Evolutionary conservation across 1,140 invertebrate species (phyloP), one percentile per base, ranked within the genome.

Genomic region (Sarcophaga bullata): DNA sequence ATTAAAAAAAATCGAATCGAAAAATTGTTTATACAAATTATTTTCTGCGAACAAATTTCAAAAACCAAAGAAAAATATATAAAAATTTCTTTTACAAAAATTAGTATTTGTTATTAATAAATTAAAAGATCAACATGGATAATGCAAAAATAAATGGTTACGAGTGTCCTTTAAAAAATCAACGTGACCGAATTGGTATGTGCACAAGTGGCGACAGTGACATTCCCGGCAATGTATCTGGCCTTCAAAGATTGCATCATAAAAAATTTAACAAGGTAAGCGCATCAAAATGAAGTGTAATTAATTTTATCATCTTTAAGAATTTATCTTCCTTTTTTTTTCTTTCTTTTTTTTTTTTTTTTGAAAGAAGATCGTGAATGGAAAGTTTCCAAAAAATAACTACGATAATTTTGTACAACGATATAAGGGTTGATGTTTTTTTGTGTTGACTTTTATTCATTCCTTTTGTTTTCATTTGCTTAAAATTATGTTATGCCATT

Each of bases 181-280:
- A 80, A 84, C 84, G 88, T n/a, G 87, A 90, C 85, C 86, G 88
- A 37, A 50, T 86, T 50, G 88, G 88, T 37, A 10, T 86, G 0
- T 87, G 87, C 86, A 82, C 82, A 50, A 6, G 8, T 49, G 88
- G 85, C 47, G 89, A 90, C 81, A 87, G 80, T 15, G 89, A 89
- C 73, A 83, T 89, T 13, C 72, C 84, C 3, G 89, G 89, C 81
- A 84, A 52, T 37, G 48, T 90, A 73, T 85, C 85, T 0, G 89
- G 89, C 68, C 80, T 89, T 10, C 76, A 84, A 6, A 87, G 88
- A n/a, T 82, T 90, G 37, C n/a, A 52, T 10, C 80, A 85, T 46
- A 88, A 88, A 62, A 87, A 86, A 81, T 90, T 84, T 73, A 85
- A 85, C 58, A 90, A 90, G 89, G 89, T 90, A 80, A 86, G 89